Conservation (phyloP, 2,797 vertebrate genomes). For the Gadopsis bispinosus region DNA sequence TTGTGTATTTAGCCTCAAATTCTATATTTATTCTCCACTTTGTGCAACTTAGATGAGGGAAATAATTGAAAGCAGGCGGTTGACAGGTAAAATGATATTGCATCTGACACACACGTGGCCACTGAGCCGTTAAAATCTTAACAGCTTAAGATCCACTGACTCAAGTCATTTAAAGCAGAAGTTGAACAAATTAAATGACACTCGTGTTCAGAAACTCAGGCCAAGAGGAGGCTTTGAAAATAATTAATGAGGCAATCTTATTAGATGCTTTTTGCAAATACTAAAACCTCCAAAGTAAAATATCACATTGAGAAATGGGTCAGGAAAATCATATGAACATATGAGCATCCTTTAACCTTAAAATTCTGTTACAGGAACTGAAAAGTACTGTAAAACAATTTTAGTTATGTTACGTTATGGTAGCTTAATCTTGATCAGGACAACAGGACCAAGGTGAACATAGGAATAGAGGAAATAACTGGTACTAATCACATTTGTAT, state of each 20-base stretch:
- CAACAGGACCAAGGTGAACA: background rate
- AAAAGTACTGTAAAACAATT: no score
- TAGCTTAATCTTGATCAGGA: background rate
- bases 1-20: background rate
- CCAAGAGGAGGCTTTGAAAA: slow-evolving; percentile 25
- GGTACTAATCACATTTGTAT: background rate
- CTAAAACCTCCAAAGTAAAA: slow-evolving; percentile 21
- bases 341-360: background rate
- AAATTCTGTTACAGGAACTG: background rate
- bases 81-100: background rate
- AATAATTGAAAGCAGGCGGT: slow-evolving; percentile 1
- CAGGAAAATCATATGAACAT: background rate
- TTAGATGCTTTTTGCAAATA: slow-evolving; percentile 22
- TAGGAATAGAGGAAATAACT: background rate
- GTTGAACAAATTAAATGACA: slow-evolving; percentile 30
- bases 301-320: slow-evolving; percentile 3
- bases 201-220: background rate
- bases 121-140: background rate
- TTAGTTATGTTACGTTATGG: no score
- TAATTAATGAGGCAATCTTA: slow-evolving; percentile 37
- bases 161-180: slow-evolving; percentile 13
- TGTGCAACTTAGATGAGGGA: background rate
- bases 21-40: background rate
- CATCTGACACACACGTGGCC: background rate
- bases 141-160: slow-evolving; percentile 13